Evolutionary conservation across 1,140 invertebrate species (phyloP), one percentile per base, ranked within the genome.

Genomic region (Nebria ingens): DNA sequence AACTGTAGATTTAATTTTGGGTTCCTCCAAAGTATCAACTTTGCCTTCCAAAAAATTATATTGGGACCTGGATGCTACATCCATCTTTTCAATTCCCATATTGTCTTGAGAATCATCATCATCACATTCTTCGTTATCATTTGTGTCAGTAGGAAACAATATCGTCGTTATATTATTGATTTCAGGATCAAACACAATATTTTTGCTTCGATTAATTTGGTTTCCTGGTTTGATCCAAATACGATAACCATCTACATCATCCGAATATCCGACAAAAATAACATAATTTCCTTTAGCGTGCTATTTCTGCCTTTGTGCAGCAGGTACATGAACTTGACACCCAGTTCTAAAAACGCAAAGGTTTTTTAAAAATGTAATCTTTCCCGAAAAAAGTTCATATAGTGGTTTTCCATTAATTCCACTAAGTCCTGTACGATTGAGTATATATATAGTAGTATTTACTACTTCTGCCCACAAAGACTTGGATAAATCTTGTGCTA

Each of bases 291-390:
- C 58, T 52, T 74, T 74, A 12, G 54, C 42, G 51, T 75, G 67
- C 58, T 62, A 69, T 60, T 73, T 74, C 51, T 23, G 50, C 42
- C 71, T 51, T 19, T 67, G 65, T 54, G 69, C 55, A 15, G 69
- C 65, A 9, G 73, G 72, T 38, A 75, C 58, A 29, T 69, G 67
- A 0, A 63, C 62, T 60, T 70, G 67, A 11, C 61, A 69, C 51
- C 59, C 57, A 56, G 66, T 71, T 11, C 72, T 73, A 67, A 77
- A 75, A 42, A 68, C 62, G 25, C 59, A 61, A 0, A 74, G 12
- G 57, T 72, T 13, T 77, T 61, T 65, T 76, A n/a, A n/a, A 73
- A 72, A 67, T 70, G 73, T 58, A 58, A 58, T 6, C 40, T 11
- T 12, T 12, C 9, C 61, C 60, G 64, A 42, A n/a, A n/a, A 66